Evolutionary conservation across 2,797 vertebrate species (phyloP), one percentile per base, ranked within the genome.

Genomic region (Pangasius sanitwongsei): DNA sequence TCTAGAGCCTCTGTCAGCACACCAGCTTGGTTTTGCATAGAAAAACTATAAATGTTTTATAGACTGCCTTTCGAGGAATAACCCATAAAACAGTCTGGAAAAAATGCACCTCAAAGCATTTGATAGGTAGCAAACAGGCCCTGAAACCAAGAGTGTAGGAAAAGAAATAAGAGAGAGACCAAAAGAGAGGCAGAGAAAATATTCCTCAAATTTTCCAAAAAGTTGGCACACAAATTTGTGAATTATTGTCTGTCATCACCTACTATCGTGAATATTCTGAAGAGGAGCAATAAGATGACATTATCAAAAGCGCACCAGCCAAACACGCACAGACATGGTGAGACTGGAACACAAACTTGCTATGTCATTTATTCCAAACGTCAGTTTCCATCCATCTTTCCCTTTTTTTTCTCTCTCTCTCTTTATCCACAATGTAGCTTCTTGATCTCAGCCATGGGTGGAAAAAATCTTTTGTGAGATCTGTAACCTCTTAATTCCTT

Each of bases 271-370:
- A 86, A 70, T 74, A 57, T 74, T 86, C 31, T 25, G 65, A 86
- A 74, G 78, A 87, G 44, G 78, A 37, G 77, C 55, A 87, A 57
- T 16, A 78, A 75, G 87, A 84, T 63, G 82, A 86, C 69, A 86
- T 74, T 86, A 74, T 86, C 84, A 57, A 86, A 70, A 16, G 18
- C 50, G 16, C 28, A 74, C 34, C 67, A 72, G 84, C 67, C 84
- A 86, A 86, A 86, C 69, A 86, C 31, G 1, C 65, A 86, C 84
- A 86, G 84, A 86, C 84, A 86, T 86, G 84, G 67, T 86, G 84
- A 86, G 84, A 86, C 69, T 86, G 67, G 67, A 86, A 72, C 48
- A 57, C 67, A 72, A 86, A 86, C 67, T 57, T 86, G 84, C 84
- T 57, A 55, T 86, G 84, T 86, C 69, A 86, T 72, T 70, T 74